A percentile compares a stretch with the other conserved stretches of the same genome.
Evolutionary conservation across 2,113 vertebrate genomes (phyloP).

Genomic region (Herpetotheres cachinnans): DNA sequence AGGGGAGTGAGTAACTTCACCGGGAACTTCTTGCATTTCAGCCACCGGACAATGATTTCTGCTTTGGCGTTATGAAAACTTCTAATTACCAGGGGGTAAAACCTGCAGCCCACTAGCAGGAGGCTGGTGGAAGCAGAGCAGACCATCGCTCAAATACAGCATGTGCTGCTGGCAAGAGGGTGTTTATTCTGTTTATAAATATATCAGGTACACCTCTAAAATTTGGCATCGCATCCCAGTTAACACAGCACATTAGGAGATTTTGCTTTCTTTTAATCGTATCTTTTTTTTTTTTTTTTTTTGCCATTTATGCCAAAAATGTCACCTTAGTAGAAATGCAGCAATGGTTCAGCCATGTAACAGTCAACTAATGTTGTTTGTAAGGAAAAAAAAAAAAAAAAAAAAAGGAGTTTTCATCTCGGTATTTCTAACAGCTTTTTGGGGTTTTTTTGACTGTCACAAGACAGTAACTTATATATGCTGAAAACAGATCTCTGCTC

Average conservation of each 20-base stretch:
- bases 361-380: neutral
- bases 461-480: neutral
- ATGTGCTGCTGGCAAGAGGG: neutral
- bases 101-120: neutral
- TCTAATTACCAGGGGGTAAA: neutral
- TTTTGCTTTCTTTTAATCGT: neutral
- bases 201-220: neutral
- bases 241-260: neutral
- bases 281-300: neutral
- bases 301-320: no score
- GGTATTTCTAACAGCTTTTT: constrained; percentile 9
- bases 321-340: neutral
- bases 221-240: neutral
- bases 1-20: neutral
- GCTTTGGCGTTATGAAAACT: neutral
- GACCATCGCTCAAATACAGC: rapidly evolving
- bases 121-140: neutral
- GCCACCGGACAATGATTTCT: neutral
- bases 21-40: neutral
- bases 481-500: neutral
- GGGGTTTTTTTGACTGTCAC: neutral
- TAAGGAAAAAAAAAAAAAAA: neutral
- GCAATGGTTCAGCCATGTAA: neutral
- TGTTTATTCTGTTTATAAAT: neutral
- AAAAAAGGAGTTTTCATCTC: neutral